Evolutionary conservation across 2,888 invertebrate species (phyloP), one percentile per base, ranked within the genome.

Genomic region (Meliscaeva auricollis): DNA sequence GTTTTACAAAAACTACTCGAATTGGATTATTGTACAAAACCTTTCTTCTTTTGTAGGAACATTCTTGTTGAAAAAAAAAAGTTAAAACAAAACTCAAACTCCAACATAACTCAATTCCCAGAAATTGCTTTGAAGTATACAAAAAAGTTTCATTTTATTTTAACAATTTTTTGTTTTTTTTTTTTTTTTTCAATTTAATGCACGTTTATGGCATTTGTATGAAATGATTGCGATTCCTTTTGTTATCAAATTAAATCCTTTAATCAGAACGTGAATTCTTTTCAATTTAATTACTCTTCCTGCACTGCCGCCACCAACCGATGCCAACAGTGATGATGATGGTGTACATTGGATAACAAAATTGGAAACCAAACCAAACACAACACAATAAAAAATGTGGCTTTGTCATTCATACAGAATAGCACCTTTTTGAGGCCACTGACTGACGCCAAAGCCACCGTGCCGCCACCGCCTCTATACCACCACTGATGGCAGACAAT

Each of bases 181-280:
- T 13, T 41, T 46, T 46, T 68, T 46, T 35, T 22, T 26, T 9
- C 60, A 20, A 62, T 69, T 52, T 41, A 26, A 44, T 60, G 50
- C 32, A 32, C 60, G 38, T 30, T 22, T 32, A 35, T 35, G 13
- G 15, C 62, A 50, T 48, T 62, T 41, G 35, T 30, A 30, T 62
- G 32, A 75, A 62, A 58, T 66, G 15, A 70, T 70, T 75, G 69
- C 11, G 26, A 11, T 15, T 38, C 52, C 4, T 56, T 64, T 79
- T 76, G 54, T 76, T 85, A 62, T 72, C 60, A 72, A 80, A 85
- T 85, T 80, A 76, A 80, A 68, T 80, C 70, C 80, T 76, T 85
- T 85, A 73, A 76, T 85, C 80, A 85, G 46, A 68, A 62, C 22
- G 32, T 62, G 60, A 68, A 76, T 75, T 80, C 72, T 72, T 72